phyloP scores from a whole-genome alignment of 2,797 vertebrate species.

The Chelonia mydas region DNA sequence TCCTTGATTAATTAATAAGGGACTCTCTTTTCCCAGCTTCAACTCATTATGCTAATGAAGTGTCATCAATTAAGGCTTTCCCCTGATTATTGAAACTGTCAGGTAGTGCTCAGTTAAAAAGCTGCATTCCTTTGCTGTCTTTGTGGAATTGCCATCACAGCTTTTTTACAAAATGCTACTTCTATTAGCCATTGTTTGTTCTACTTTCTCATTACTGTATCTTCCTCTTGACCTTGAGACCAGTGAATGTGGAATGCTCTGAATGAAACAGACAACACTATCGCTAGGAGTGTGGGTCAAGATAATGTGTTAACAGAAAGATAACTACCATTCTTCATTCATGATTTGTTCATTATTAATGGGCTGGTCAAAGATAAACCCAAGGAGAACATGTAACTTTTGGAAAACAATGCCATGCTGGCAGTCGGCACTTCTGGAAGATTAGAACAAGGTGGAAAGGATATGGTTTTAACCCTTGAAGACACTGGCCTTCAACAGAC shows the following conservation, averaged over 20 bases:
- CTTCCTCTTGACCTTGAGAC: constrained; percentile 79
- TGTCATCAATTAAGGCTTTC: constrained; percentile 88
- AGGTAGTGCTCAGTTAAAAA: constrained; percentile 81
- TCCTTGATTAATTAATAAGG: constrained; percentile 87
- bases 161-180: constrained; percentile 76
- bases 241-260: constrained; percentile 49
- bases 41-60: constrained; percentile 89
- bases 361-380: constrained; percentile 64
- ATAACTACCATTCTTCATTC: constrained; percentile 64
- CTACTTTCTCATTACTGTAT: constrained; percentile 74
- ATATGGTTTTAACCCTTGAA: constrained; percentile 41
- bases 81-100: constrained; percentile 87
- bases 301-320: constrained; percentile 64
- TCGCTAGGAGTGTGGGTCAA: constrained; percentile 45
- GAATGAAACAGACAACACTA: constrained; percentile 48
- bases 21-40: constrained; percentile 85
- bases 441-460: constrained; percentile 5
- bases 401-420: constrained; percentile 13
- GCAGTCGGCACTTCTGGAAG: constrained; percentile 5
- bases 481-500: background rate
- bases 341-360: constrained; percentile 66
- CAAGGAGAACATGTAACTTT: constrained; percentile 65
- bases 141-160: constrained; percentile 71
- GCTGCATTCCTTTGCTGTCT: constrained; percentile 79
- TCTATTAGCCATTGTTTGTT: constrained; percentile 75